Base-by-base conservation (phyloP, 2,113 vertebrate species). In the Triplophysa rosa region DNA sequence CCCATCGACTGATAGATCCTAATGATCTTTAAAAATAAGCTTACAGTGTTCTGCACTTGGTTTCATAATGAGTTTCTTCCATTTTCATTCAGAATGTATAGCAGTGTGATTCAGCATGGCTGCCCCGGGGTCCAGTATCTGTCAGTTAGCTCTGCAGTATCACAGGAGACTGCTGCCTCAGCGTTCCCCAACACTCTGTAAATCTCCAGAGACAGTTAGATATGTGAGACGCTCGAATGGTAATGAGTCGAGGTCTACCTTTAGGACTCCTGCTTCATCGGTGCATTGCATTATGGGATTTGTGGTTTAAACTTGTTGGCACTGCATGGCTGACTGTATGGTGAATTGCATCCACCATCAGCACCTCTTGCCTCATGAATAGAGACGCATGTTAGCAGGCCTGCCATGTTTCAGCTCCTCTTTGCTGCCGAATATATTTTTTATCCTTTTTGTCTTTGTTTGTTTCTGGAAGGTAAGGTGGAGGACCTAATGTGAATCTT, bases 381-480 rank as follows among this genome's bases (percentile, higher is more conserved):
- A 80, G 61, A 71, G 82, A 82, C 86, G 91, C 90, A 92, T 89
- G 90, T 88, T 76, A 88, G 68, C 76, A 82, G 80, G 77, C 59
- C 64, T 54, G 52, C 72, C 78, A 82, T 86, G 73, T 81, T 82
- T 61, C 21, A 54, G 65, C 58, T 80, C n/a, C 64, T 87, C 72
- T 88, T 68, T 83, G 82, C 79, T 88, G 71, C 82, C 88, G 63
- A 84, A 85, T 87, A 83, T 68, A 77, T 74, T 87, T 73, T 85
- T 81, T 80, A 80, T 74, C 84, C 80, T 76, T 79, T n/a, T 58
- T 56, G 29, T 29, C 3, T 29, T 58, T 10, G 77, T 85, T 91
- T 89, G 84, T 85, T 85, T 80, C 86, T 88, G 85, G 68, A 92
- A 93, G 93, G 92, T 93, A 94, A 93, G 92, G 83, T 86, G 85